These are phyloP conservation scores for Globia sparganii DNA, from an alignment of 2,888 invertebrate genomes.

Conservation along the genomic window DNA sequence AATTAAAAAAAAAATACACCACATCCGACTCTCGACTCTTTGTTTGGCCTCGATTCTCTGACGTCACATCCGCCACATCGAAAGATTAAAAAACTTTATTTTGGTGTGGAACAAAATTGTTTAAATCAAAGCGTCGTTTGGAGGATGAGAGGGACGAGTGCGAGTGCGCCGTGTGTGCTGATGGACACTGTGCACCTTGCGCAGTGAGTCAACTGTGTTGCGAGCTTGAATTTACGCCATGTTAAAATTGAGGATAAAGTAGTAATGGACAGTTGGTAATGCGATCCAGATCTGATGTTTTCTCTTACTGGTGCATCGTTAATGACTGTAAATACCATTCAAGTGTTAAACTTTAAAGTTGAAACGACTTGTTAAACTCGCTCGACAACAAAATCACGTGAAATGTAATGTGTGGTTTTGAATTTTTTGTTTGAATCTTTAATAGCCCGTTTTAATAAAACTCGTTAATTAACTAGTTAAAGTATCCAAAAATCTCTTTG, in stretches of 20 bases:
- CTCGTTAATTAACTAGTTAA: not conserved
- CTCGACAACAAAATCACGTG: not conserved
- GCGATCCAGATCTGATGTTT: not conserved
- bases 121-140: constrained; percentile 68
- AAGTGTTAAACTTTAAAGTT: constrained; percentile 7
- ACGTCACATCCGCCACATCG: constrained; percentile 63
- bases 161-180: constrained; percentile 33
- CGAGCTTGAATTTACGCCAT: not conserved
- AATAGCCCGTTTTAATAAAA: not conserved
- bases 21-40: constrained; percentile 52
- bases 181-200: constrained; percentile 24
- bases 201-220: constrained; percentile 41
- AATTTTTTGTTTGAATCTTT: not conserved
- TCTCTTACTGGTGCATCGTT: not conserved
- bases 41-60: constrained; percentile 59
- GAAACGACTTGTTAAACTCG: not conserved
- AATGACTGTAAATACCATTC: constrained; percentile 8
- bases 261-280: constrained; percentile 11
- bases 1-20: constrained; percentile 39
- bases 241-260: constrained; percentile 12
- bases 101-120: constrained; percentile 69
- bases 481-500: not conserved
- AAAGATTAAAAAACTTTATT: constrained; percentile 71
- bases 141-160: constrained; percentile 62
- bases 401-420: not conserved